These are phyloP conservation scores for Eupithecia insigniata DNA, from an alignment of 2,888 invertebrate genomes.

Conservation along the genomic window DNA sequence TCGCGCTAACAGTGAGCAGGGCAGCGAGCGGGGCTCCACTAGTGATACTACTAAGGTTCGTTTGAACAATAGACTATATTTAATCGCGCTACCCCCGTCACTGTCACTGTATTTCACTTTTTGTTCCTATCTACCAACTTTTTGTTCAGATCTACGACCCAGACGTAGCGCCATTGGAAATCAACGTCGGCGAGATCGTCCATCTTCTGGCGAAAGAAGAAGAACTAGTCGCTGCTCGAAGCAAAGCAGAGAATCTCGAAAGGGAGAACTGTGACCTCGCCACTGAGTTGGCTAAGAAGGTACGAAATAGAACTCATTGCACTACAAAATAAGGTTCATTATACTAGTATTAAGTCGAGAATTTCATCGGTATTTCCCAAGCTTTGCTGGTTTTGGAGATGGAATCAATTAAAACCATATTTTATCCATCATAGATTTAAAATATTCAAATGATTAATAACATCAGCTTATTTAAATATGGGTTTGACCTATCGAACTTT, in stretches of 20 bases:
- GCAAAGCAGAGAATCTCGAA: slow-evolving; percentile 94
- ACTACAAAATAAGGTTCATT: not conserved
- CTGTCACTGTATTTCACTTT: not conserved
- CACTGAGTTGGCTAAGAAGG: slow-evolving; percentile 93
- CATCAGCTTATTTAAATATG: not conserved
- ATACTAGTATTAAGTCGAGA: not conserved
- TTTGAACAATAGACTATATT: slow-evolving; percentile 14
- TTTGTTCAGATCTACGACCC: slow-evolving; percentile 86
- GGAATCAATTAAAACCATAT: not conserved
- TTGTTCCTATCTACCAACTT: not conserved
- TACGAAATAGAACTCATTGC: slow-evolving; percentile 41
- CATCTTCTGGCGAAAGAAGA: slow-evolving; percentile 96
- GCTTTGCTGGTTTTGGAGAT: slow-evolving; percentile 6
- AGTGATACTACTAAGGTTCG: slow-evolving; percentile 66
- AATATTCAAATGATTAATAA: not conserved
- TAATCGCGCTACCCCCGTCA: no score
- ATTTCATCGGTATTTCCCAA: not conserved
- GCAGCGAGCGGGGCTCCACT: slow-evolving; percentile 60
- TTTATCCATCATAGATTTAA: not conserved
- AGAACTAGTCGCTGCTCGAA: slow-evolving; percentile 93
- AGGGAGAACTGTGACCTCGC: slow-evolving; percentile 94
- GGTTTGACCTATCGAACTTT: slow-evolving; percentile 1
- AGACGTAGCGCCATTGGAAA: slow-evolving; percentile 92
- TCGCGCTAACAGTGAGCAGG: slow-evolving; percentile 73
- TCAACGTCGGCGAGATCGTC: slow-evolving; percentile 96